phyloP scores from a whole-genome alignment of 2,797 vertebrate species.

The Acomys russatus region DNA sequence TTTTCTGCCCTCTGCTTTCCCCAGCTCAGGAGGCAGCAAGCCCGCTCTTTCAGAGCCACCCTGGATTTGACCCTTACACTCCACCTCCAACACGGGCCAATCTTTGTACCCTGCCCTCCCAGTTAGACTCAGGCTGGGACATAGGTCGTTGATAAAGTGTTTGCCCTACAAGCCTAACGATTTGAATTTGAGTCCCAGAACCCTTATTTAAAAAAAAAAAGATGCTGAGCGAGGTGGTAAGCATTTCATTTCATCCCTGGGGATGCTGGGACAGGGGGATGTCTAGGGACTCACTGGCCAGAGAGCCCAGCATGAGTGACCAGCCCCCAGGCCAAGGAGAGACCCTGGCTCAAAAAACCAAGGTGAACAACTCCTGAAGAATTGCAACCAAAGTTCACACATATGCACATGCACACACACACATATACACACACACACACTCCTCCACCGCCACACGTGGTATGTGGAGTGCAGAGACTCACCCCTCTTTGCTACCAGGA shows the following conservation, averaged over 20 bases:
- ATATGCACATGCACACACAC: fast-evolving
- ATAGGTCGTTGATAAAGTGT: not conserved
- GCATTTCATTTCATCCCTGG: too few relatives aligned
- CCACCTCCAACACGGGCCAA: not conserved
- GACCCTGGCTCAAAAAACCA: not conserved
- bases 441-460: not conserved
- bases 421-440: too few relatives aligned
- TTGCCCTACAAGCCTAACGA: not conserved
- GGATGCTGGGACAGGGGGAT: not conserved
- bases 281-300: not conserved
- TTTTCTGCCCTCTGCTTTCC: not conserved
- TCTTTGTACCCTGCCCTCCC: not conserved
- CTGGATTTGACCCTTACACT: fast-evolving
- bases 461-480: fast-evolving
- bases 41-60: not conserved
- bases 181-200: not conserved
- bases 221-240: not conserved
- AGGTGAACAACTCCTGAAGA: not conserved
- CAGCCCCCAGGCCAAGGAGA: not conserved
- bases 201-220: not conserved
- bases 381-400: not conserved
- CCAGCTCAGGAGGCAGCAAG: not conserved
- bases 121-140: not conserved
- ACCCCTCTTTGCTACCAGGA: not conserved
- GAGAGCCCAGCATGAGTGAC: not conserved